These are phyloP conservation scores for Pocillopora verrucosa DNA, from an alignment of 64 coral and sea anemone genomes.

Conservation along the genomic window DNA sequence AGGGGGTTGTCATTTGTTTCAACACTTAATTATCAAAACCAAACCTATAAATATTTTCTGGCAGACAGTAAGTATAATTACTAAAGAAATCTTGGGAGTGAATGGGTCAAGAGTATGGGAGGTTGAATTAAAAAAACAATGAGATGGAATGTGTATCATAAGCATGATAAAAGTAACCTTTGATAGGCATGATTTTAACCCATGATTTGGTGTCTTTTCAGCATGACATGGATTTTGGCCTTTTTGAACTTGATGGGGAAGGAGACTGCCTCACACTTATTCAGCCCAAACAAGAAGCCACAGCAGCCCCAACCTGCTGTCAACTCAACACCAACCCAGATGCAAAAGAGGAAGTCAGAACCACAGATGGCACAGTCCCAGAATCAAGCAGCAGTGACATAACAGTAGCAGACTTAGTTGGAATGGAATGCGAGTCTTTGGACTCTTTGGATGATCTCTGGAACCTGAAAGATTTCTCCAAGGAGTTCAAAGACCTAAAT, in stretches of 20 bases:
- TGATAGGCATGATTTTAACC: too few species aligned
- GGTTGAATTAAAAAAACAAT: neutral
- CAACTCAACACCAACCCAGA: slow-evolving; percentile 23
- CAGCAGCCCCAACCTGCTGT: slow-evolving; percentile 68
- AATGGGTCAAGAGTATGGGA: too few species aligned
- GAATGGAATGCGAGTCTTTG: slow-evolving; percentile 50
- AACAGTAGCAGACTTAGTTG: slow-evolving; percentile 74
- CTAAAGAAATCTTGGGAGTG: too few species aligned
- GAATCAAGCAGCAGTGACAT: slow-evolving; percentile 42
- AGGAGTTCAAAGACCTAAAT: slow-evolving; percentile 77
- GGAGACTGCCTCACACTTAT: slow-evolving; percentile 58
- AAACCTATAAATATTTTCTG: too few species aligned
- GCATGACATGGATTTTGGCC: slow-evolving; percentile 91
- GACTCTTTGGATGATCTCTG: slow-evolving; percentile 88
- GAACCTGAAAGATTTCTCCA: slow-evolving; percentile 66
- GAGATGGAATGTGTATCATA: neutral
- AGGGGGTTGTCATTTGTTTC: too few species aligned
- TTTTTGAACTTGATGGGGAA: slow-evolving; percentile 90
- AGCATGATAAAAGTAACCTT: too few species aligned
- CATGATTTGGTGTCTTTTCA: slow-evolving; percentile 42
- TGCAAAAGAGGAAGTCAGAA: slow-evolving; percentile 34
- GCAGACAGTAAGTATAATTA: too few species aligned
- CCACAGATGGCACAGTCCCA: slow-evolving; percentile 46
- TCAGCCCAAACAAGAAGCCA: slow-evolving; percentile 81
- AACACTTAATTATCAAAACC: too few species aligned